phyloP scores from a whole-genome alignment of 1,140 invertebrate species.

The Solenopsis invicta region DNA sequence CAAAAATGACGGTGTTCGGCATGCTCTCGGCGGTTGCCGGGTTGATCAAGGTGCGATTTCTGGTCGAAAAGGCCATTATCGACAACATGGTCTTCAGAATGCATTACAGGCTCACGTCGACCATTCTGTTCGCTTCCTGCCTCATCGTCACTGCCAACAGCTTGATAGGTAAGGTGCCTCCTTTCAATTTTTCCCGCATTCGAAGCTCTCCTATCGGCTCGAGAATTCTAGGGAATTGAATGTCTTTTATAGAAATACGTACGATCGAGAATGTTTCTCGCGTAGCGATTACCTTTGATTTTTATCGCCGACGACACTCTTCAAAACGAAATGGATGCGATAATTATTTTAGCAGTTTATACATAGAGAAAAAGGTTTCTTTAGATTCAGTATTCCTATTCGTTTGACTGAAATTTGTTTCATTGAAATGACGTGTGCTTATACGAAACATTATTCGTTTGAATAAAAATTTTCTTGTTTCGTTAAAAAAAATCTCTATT shows the following conservation, averaged over 20 bases:
- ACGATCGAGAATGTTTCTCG: slow-evolving; percentile 11
- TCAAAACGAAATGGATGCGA: not conserved
- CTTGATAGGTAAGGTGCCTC: slow-evolving; percentile 91
- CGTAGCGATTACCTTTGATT: not conserved
- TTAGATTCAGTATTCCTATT: no score
- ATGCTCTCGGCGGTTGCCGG: slow-evolving; percentile 94
- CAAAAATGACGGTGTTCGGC: slow-evolving; percentile 92
- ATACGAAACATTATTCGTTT: no score
- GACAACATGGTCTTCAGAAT: slow-evolving; percentile 96
- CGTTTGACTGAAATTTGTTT: no score
- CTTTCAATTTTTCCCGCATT: slow-evolving; percentile 9
- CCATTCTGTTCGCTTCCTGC: slow-evolving; percentile 94
- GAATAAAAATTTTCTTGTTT: no score
- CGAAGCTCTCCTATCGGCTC: not conserved
- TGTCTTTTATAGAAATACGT: not conserved
- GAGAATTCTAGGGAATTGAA: slow-evolving; percentile 4
- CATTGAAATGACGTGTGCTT: no score
- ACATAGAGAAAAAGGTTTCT: no score
- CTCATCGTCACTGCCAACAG: slow-evolving; percentile 96
- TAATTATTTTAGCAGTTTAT: not conserved
- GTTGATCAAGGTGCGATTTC: slow-evolving; percentile 94
- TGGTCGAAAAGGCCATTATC: slow-evolving; percentile 94
- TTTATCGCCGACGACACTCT: not conserved
- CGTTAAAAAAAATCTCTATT: no score
- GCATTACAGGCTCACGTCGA: slow-evolving; percentile 95